Conservation (phyloP, 2,113 vertebrate species). For the crab-eating macaque (Macaca fascicularis) region DNA sequence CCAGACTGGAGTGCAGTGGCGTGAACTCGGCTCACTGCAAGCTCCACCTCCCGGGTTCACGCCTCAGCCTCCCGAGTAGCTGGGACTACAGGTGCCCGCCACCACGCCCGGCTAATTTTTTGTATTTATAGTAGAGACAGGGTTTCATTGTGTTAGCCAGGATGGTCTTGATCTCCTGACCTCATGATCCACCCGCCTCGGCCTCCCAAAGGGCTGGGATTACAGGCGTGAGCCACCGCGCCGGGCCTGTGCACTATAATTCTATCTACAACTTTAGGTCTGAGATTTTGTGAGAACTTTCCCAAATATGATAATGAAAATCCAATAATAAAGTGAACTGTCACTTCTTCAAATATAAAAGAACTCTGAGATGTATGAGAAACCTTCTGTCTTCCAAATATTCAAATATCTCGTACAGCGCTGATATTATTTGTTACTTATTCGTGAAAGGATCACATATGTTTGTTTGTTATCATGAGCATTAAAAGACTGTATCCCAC, state of each 20-base stretch:
- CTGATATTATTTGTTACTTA: neutral
- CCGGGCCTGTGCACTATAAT: no score
- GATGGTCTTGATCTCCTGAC: no score
- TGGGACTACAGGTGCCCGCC: no score
- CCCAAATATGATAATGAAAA: neutral
- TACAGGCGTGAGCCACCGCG: no score
- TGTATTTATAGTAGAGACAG: no score
- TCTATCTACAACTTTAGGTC: neutral
- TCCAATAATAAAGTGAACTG: neutral
- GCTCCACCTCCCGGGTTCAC: no score
- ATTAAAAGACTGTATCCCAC: neutral
- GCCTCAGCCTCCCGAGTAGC: no score
- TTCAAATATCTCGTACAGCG: no score
- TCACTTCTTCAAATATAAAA: neutral
- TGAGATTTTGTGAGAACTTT: neutral
- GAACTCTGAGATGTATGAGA: neutral
- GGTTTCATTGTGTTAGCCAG: no score
- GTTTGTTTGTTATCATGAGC: neutral
- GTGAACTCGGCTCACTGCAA: no score
- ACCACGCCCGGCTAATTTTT: fast-evolving
- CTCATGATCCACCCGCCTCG: fast-evolving
- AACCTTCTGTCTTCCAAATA: neutral
- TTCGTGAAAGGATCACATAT: neutral
- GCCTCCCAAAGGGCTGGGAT: no score
- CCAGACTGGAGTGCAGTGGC: no score